These are phyloP conservation scores for Mesitornis unicolor DNA, from an alignment of 2,113 vertebrate species.

Conservation along the genomic window DNA sequence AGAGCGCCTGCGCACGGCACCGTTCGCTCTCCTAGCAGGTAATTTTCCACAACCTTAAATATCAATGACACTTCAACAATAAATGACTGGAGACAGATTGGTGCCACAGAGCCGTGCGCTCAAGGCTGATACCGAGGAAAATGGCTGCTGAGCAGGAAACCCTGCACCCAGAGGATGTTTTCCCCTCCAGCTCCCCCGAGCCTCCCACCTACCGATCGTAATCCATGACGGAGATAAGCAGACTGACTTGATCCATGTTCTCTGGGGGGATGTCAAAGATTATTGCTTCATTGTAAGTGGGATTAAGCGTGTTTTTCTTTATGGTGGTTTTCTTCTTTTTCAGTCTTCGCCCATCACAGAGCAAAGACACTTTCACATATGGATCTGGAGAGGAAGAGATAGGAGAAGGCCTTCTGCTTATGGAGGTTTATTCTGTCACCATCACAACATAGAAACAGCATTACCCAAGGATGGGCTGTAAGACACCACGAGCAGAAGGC, in stretches of 20 bases:
- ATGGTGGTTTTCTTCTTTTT: slow-evolving; percentile 99
- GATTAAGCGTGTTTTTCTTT: slow-evolving; percentile 97
- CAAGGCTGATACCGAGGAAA: not conserved
- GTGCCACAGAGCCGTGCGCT: not conserved
- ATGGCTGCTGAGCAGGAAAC: not conserved
- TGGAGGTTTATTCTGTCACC: not conserved
- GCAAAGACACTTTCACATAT: slow-evolving; percentile 96
- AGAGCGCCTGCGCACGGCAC: too few species aligned
- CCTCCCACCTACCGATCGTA: slow-evolving; percentile 88
- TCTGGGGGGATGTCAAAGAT: slow-evolving; percentile 98
- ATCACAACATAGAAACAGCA: not conserved
- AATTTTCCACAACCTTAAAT: not conserved
- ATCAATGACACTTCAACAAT: not conserved
- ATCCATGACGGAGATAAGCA: slow-evolving; percentile 98
- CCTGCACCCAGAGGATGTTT: not conserved
- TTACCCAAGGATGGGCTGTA: not conserved
- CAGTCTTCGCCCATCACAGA: slow-evolving; percentile 92
- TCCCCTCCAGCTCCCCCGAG: not conserved
- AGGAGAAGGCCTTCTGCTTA: not conserved
- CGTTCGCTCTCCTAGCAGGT: not conserved
- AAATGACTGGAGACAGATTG: not conserved
- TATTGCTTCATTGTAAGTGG: slow-evolving; percentile 97
- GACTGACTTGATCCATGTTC: slow-evolving; percentile 98
- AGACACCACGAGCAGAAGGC: not conserved
- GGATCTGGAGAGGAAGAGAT: slow-evolving; percentile 75